Conservation (phyloP, 2,797 vertebrate genomes). For the Danio albolineatus region DNA sequence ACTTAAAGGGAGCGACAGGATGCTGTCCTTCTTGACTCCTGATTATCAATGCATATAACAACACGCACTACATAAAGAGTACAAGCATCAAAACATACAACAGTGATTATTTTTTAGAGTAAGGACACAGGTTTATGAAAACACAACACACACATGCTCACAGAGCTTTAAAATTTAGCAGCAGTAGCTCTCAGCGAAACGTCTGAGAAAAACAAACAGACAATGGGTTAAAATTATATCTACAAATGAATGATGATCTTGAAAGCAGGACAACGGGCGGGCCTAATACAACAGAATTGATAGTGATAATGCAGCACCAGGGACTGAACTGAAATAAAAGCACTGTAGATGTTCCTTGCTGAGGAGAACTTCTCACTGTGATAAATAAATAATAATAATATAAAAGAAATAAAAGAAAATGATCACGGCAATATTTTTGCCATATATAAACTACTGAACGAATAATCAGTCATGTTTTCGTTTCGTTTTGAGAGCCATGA, state of each 20-base stretch:
- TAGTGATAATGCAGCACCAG: not conserved
- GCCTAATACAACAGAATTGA: not conserved
- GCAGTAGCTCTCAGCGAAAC: constrained; percentile 1
- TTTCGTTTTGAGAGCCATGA: not conserved
- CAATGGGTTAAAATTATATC: not conserved
- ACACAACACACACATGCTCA: constrained; percentile 20
- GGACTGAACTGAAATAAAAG: not conserved
- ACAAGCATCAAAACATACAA: not conserved
- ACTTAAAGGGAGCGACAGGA: not conserved
- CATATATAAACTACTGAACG: constrained; percentile 7
- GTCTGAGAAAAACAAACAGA: not conserved
- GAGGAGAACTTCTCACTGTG: not conserved
- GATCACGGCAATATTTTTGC: not conserved
- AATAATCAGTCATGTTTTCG: not conserved
- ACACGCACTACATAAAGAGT: not conserved
- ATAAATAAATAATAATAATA: too few relatives aligned
- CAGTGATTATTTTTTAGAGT: not conserved
- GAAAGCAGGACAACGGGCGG: not conserved
- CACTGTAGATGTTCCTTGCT: not conserved
- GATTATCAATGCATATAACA: constrained; percentile 40
- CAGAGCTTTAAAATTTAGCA: constrained; percentile 34
- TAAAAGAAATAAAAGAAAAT: not conserved
- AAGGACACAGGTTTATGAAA: not conserved
- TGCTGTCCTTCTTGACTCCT: not conserved
- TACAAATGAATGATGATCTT: not conserved